Evolutionary conservation across 2,888 invertebrate species (phyloP).

Genomic region (Phortica okadai): DNA sequence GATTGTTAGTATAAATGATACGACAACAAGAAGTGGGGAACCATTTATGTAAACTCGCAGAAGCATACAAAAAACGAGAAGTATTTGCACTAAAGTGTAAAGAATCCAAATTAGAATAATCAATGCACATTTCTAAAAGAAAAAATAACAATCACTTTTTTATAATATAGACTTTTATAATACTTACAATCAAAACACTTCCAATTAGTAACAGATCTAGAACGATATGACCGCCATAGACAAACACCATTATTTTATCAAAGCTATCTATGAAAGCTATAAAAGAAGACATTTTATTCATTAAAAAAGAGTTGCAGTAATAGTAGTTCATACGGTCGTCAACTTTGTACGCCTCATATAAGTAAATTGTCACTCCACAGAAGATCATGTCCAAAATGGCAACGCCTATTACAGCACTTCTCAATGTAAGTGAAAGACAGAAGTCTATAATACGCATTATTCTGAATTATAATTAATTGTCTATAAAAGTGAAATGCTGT

Average conservation of each 20-base stretch:
- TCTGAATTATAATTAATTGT: neutral
- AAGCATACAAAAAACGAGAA: neutral
- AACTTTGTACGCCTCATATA: neutral
- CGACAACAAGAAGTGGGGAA: neutral
- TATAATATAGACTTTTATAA: neutral
- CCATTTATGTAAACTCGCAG: neutral
- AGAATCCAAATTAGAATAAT: neutral
- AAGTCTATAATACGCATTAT: constrained; percentile 18
- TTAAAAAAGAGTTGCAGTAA: neutral
- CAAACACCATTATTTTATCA: constrained; percentile 35
- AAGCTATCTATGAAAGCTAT: constrained; percentile 45
- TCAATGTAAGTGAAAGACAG: constrained; percentile 43
- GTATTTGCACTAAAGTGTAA: neutral
- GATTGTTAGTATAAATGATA: neutral
- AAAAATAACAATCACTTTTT: neutral
- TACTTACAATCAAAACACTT: neutral
- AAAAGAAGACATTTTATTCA: neutral
- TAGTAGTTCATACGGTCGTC: neutral
- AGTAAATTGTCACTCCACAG: neutral
- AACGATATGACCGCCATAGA: constrained; percentile 13
- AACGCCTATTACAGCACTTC: constrained; percentile 43
- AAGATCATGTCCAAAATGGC: constrained; percentile 38
- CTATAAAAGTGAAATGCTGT: too few species aligned
- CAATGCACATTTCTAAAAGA: neutral
- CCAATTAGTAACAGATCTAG: rapidly evolving